These are phyloP conservation scores for Julus scanicus DNA, from an alignment of 2,888 invertebrate species.

Conservation along the genomic window DNA sequence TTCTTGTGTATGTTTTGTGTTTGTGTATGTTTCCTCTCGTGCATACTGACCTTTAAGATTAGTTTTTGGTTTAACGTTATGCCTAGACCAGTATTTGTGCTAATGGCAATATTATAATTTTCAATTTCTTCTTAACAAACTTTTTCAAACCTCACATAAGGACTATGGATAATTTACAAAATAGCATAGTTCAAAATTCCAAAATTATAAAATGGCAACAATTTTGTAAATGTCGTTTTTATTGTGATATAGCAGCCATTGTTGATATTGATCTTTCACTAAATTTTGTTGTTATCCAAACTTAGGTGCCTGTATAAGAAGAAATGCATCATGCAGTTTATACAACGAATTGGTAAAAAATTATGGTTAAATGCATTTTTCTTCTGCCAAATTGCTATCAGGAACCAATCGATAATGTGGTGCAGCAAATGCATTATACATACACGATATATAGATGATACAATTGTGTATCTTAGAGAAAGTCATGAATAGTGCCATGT, in stretches of 20 bases:
- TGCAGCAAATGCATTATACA: neutral
- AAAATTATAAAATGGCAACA: no score
- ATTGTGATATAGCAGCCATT: neutral
- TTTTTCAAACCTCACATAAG: no score
- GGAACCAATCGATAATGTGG: neutral
- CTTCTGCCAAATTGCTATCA: constrained; percentile 5
- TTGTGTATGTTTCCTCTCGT: no score
- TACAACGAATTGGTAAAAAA: constrained; percentile 8
- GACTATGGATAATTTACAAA: no score
- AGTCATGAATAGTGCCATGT: neutral
- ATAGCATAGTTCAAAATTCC: no score
- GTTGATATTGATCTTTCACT: neutral
- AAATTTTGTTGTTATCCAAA: neutral
- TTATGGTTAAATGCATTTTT: neutral
- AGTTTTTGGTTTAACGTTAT: no score
- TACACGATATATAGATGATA: neutral
- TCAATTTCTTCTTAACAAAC: no score
- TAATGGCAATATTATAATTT: no score
- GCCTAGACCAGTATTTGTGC: no score
- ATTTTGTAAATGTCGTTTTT: neutral
- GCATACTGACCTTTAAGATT: no score
- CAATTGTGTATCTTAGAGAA: neutral
- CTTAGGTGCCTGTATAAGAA: constrained; percentile 7
- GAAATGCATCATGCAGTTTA: neutral
- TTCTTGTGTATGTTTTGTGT: no score